Evolutionary conservation across 2,113 vertebrate species (phyloP).

Genomic region (Serilophus lunatus): DNA sequence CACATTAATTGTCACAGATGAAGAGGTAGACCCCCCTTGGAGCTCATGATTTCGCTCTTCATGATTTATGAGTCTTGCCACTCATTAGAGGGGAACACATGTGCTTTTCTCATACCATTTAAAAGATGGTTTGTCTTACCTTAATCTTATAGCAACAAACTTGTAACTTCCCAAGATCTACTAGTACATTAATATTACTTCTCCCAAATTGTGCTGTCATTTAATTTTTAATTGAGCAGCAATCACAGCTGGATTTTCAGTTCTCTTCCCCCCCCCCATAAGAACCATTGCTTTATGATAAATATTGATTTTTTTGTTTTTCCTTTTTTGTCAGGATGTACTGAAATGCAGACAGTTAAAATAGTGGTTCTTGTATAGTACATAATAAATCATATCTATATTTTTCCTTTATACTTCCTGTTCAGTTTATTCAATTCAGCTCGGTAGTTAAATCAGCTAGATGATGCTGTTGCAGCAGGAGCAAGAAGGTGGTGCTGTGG

Average conservation of each 20-base stretch:
- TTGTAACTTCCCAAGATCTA: neutral
- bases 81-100: neutral
- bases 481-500: neutral
- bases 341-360: slow-evolving; percentile 59
- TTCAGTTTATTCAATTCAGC: slow-evolving; percentile 39
- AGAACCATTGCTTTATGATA: neutral
- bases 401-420: slow-evolving; percentile 40
- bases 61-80: slow-evolving; percentile 43
- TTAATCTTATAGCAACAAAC: neutral
- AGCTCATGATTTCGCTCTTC: slow-evolving; percentile 28
- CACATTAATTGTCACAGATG: slow-evolving; percentile 56
- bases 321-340: neutral
- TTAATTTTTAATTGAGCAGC: neutral
- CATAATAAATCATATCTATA: slow-evolving; percentile 55
- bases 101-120: neutral
- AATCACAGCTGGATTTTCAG: neutral
- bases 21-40: slow-evolving; percentile 33
- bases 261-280: rapidly evolving
- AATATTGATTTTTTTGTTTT: neutral
- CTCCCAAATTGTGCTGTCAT: neutral
- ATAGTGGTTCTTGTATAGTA: slow-evolving; percentile 7
- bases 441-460: slow-evolving; percentile 44
- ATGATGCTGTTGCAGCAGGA: slow-evolving; percentile 52
- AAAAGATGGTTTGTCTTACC: neutral
- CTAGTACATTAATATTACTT: neutral